phyloP scores from a whole-genome alignment of 1,140 invertebrate species.

The Apocrypta bakeri region DNA sequence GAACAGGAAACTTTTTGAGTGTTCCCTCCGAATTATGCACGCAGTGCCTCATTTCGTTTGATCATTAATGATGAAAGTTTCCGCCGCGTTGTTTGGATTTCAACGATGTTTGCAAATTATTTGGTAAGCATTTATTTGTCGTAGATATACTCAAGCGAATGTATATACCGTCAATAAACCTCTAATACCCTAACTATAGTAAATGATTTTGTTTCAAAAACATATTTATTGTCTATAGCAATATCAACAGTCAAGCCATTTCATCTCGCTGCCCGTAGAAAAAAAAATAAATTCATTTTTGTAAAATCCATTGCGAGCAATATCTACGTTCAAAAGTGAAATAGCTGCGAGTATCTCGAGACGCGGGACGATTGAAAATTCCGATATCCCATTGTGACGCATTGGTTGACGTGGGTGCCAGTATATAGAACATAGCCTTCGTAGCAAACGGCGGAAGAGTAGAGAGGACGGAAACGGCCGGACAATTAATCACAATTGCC shows the following conservation, averaged over 20 bases:
- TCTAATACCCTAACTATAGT: too few relatives aligned
- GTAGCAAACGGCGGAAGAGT: not conserved
- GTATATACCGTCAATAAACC: too few relatives aligned
- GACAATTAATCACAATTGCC: conserved; percentile 39
- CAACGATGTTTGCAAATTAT: not conserved
- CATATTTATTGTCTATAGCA: too few relatives aligned
- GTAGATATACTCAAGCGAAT: not conserved
- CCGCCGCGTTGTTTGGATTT: not conserved
- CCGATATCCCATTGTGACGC: conserved; percentile 9
- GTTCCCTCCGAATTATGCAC: not conserved
- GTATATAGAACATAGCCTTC: not conserved
- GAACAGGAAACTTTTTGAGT: not conserved
- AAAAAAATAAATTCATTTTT: too few relatives aligned
- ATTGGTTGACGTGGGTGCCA: not conserved
- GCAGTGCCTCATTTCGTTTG: not conserved
- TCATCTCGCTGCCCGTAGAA: too few relatives aligned
- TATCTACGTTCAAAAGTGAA: not conserved
- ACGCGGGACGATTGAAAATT: not conserved
- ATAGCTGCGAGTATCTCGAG: not conserved
- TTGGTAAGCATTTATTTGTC: not conserved
- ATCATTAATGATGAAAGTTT: not conserved
- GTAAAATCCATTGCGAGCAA: too few relatives aligned
- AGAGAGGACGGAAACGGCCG: conserved; percentile 11
- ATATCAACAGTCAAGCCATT: too few relatives aligned
- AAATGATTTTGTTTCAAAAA: too few relatives aligned